Evolutionary conservation across 2,797 vertebrate species (phyloP).

Genomic region (Paramormyrops hopkinsi): DNA sequence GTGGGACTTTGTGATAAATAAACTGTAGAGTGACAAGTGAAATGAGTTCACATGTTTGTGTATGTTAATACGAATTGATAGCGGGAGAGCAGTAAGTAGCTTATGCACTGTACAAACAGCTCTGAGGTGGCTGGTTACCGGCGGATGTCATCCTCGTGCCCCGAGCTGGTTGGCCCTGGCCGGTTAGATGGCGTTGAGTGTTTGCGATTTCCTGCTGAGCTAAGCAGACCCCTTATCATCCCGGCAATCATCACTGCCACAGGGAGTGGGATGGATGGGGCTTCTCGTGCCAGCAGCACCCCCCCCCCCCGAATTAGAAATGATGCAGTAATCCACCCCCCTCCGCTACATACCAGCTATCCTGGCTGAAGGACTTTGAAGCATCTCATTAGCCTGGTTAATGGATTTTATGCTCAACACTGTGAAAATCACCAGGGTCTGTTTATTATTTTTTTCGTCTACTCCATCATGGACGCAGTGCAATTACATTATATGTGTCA

Average conservation of each 20-base stretch:
- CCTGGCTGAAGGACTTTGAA: background rate
- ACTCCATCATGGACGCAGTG: background rate
- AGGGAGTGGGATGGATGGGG: background rate
- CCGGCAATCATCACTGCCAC: background rate
- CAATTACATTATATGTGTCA: background rate
- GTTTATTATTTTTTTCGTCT: background rate
- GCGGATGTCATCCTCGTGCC: slow-evolving; percentile 57
- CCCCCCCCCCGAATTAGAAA: background rate
- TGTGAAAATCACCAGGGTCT: background rate
- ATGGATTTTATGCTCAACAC: background rate
- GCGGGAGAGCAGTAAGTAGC: slow-evolving; percentile 52
- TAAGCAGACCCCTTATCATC: background rate
- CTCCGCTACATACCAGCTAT: background rate
- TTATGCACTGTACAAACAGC: slow-evolving; percentile 30
- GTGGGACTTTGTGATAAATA: slow-evolving; percentile 25
- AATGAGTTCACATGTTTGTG: slow-evolving; percentile 36
- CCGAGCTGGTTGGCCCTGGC: slow-evolving; percentile 31
- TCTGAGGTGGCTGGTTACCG: slow-evolving; percentile 40
- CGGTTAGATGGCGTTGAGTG: slow-evolving; percentile 11
- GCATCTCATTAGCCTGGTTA: background rate
- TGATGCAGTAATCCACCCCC: background rate
- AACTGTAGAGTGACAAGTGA: slow-evolving; percentile 22
- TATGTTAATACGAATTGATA: slow-evolving; percentile 56
- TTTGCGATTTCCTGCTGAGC: slow-evolving; percentile 35
- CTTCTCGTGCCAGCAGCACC: background rate